Evolutionary conservation across 2,113 vertebrate genomes (phyloP).

Genomic region (Trinectes maculatus): DNA sequence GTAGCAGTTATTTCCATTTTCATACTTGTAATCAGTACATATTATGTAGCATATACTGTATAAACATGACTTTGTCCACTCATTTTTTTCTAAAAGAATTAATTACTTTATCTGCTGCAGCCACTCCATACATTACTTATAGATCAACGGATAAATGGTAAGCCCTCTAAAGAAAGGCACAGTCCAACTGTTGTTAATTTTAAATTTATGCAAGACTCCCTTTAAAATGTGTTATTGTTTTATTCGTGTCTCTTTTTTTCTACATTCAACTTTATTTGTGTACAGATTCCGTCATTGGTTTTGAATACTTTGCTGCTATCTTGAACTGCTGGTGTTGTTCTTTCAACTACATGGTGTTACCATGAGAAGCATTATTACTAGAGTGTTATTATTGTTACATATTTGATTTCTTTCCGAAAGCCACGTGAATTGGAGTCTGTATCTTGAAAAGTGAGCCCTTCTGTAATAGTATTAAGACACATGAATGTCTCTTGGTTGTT

Average conservation of each 20-base stretch:
- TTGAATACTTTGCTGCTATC: constrained; percentile 83
- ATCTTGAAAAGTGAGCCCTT: constrained; percentile 74
- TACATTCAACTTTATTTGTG: constrained; percentile 78
- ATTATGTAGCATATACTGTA: constrained; percentile 87
- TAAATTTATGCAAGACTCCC: constrained; percentile 84
- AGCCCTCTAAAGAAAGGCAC: constrained; percentile 74
- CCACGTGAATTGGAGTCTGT: constrained; percentile 76
- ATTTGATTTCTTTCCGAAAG: constrained; percentile 62
- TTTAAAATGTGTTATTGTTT: constrained; percentile 81
- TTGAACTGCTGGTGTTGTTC: constrained; percentile 80
- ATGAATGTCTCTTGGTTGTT: constrained; percentile 81
- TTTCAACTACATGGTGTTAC: constrained; percentile 68
- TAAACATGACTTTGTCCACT: constrained; percentile 81
- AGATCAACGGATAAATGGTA: constrained; percentile 72
- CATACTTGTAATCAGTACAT: constrained; percentile 86
- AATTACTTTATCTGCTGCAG: constrained; percentile 82
- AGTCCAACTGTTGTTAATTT: constrained; percentile 75
- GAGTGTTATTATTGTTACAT: constrained; percentile 69
- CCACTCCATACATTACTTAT: constrained; percentile 77
- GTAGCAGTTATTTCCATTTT: constrained; percentile 87
- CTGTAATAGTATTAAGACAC: constrained; percentile 78
- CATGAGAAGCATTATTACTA: constrained; percentile 66
- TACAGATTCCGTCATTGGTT: constrained; percentile 77
- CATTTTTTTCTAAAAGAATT: constrained; percentile 80
- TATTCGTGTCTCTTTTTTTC: constrained; percentile 70